Conservation (phyloP, 2,888 invertebrate genomes). For the Coleophora flavipennella region DNA sequence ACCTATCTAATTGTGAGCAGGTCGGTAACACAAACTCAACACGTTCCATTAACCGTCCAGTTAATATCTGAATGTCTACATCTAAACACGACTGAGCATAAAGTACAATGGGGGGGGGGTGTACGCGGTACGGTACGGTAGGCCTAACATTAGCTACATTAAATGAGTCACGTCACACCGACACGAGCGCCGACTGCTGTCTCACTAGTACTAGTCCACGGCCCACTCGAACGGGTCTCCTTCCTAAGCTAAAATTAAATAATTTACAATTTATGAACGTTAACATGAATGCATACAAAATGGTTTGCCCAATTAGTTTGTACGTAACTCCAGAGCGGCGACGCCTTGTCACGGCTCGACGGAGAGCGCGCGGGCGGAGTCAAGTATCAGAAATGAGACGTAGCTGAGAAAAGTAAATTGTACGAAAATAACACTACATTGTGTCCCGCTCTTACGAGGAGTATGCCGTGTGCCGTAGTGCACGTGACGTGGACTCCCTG, state of each 20-base stretch:
- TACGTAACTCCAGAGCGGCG: too few species aligned
- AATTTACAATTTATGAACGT: constrained; percentile 61
- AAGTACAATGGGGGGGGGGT: constrained; percentile 56
- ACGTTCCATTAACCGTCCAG: constrained; percentile 6
- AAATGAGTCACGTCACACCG: constrained; percentile 28
- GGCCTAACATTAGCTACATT: constrained; percentile 33
- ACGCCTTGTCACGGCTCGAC: too few species aligned
- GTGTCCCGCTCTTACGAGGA: too few species aligned
- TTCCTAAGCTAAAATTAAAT: constrained; percentile 47
- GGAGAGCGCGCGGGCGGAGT: too few species aligned
- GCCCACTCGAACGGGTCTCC: constrained; percentile 29
- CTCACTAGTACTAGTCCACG: constrained; percentile 20
- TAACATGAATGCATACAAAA: constrained; percentile 57
- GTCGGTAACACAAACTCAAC: not conserved
- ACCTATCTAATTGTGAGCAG: too few species aligned
- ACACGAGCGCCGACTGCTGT: constrained; percentile 19
- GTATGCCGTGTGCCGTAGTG: constrained; percentile 1
- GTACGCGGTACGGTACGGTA: too few species aligned
- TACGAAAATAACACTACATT: too few species aligned
- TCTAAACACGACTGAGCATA: constrained; percentile 67
- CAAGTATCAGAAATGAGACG: too few species aligned
- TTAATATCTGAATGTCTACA: constrained; percentile 26
- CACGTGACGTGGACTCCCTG: too few species aligned
- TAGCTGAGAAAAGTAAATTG: too few species aligned
- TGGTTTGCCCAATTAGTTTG: too few species aligned